phyloP scores from a whole-genome alignment of 2,888 invertebrate genomes.

The Rhagium mordax region DNA sequence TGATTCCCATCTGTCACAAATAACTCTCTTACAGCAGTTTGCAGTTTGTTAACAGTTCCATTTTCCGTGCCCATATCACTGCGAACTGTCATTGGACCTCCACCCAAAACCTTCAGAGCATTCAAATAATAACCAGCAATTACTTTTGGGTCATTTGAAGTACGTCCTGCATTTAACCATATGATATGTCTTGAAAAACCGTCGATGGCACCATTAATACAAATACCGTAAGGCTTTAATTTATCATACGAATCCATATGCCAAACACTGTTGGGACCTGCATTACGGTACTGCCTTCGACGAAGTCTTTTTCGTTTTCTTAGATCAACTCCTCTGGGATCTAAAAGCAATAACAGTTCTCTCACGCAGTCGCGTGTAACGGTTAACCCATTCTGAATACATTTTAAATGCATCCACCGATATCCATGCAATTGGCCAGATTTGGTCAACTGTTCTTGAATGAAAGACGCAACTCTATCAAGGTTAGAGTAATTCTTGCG shows the following conservation, averaged over 20 bases:
- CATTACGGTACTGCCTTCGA: constrained; percentile 39
- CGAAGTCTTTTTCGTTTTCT: constrained; percentile 39
- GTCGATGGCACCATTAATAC: constrained; percentile 39
- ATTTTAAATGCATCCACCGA: constrained; percentile 33
- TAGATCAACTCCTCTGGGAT: constrained; percentile 39
- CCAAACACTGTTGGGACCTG: constrained; percentile 44
- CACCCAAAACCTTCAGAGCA: constrained; percentile 23
- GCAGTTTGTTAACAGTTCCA: constrained; percentile 35
- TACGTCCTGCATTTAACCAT: constrained; percentile 40
- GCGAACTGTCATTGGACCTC: constrained; percentile 39
- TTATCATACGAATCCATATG: constrained; percentile 48
- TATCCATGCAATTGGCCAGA: constrained; percentile 43
- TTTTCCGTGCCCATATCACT: constrained; percentile 49
- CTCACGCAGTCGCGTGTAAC: constrained; percentile 39
- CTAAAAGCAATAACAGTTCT: constrained; percentile 25
- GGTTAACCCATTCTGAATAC: constrained; percentile 1
- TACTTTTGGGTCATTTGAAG: constrained; percentile 40
- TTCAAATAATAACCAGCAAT: constrained; percentile 42
- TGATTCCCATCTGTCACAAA: background rate
- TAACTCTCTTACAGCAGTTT: constrained; percentile 30
- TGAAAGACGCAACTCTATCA: constrained; percentile 24
- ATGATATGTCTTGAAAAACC: constrained; percentile 42
- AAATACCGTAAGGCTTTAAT: constrained; percentile 43
- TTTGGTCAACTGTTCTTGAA: constrained; percentile 36
- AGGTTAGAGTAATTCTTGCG: constrained; percentile 10